Evolutionary conservation across 2,888 invertebrate genomes (phyloP).

Genomic region (Scelioninae gen. 1): DNA sequence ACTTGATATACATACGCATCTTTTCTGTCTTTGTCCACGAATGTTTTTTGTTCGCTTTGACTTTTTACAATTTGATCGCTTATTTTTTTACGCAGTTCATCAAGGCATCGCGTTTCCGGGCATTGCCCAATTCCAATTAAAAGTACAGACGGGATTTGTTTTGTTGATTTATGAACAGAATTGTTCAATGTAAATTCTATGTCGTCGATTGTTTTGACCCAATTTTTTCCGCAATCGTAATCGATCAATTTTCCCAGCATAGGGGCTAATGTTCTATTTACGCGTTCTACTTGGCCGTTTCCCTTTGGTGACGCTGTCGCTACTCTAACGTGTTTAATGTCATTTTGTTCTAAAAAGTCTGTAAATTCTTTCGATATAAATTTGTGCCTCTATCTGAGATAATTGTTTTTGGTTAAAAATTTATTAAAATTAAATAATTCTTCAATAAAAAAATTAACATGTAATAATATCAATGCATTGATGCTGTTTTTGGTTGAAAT

Average conservation of each 20-base stretch:
- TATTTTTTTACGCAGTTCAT: neutral
- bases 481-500: no score
- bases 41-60: slow-evolving; percentile 13
- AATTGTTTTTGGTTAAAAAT: slow-evolving; percentile 2
- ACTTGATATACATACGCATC: slow-evolving; percentile 36
- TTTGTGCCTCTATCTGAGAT: slow-evolving; percentile 2
- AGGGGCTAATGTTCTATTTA: slow-evolving; percentile 20
- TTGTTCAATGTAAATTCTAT: slow-evolving; percentile 38
- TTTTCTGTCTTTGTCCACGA: slow-evolving; percentile 37
- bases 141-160: neutral
- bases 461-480: no score
- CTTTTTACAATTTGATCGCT: slow-evolving; percentile 17
- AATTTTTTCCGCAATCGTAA: slow-evolving; percentile 23
- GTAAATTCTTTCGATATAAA: slow-evolving; percentile 15
- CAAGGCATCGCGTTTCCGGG: neutral
- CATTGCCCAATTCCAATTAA: neutral
- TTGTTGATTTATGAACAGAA: neutral
- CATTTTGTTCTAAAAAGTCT: slow-evolving; percentile 6
- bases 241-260: slow-evolving; percentile 27
- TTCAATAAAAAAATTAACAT: no score
- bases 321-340: slow-evolving; percentile 25
- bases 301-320: slow-evolving; percentile 40
- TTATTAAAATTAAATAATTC: no score
- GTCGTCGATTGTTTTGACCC: neutral
- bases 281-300: slow-evolving; percentile 34